Base-by-base conservation (phyloP, 2,797 vertebrate genomes). In the Sarcophilus harrisii region DNA sequence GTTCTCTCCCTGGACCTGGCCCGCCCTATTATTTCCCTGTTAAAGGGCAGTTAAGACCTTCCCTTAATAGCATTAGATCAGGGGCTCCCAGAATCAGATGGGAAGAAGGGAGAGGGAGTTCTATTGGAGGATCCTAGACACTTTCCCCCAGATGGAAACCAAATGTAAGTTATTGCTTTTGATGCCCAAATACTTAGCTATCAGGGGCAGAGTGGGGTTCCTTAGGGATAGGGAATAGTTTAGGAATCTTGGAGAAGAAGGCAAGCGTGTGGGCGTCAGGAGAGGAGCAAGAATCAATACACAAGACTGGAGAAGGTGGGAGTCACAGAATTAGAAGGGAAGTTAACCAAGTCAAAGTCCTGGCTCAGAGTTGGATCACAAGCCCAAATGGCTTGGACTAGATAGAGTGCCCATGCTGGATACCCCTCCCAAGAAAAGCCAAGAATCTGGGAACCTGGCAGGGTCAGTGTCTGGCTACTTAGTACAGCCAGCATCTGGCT, bases 1-100 rank as follows among this genome's bases (percentile, higher is more conserved):
- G 27, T n/a, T 28, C 52, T 90, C 45, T 90, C 9, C 38, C 90
- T 8, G 0, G 0, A 66, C 29, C 59, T 55, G 13, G 21, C 45
- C n/a, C 21, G 45, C 94, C 92, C 92, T 49, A 38, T 89, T 92
- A 91, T 92, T 32, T 96, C 59, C 55, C 87, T 91, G 93, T 93
- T 94, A 49, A 66, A 45, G 27, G 49, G 38, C 38, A 57, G 57
- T 29, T 27, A 91, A 57, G 81, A 89, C 2, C 11, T 95, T 94
- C 92, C 11, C 29, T 27, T 14, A 38, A 28, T 11, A 93, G 21
- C 73, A 49, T 87, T 49, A 45, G 73, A 27, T 87, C 45, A 87
- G 73, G 38, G 21, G 38, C 73, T 49, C 21, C 21, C 73, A 87
- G 38, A 27, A 45, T 45, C 38, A 38, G 3, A 49, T 45, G 3